Evolutionary conservation across 2,888 invertebrate genomes (phyloP).

Genomic region (Frankliniella intonsa): DNA sequence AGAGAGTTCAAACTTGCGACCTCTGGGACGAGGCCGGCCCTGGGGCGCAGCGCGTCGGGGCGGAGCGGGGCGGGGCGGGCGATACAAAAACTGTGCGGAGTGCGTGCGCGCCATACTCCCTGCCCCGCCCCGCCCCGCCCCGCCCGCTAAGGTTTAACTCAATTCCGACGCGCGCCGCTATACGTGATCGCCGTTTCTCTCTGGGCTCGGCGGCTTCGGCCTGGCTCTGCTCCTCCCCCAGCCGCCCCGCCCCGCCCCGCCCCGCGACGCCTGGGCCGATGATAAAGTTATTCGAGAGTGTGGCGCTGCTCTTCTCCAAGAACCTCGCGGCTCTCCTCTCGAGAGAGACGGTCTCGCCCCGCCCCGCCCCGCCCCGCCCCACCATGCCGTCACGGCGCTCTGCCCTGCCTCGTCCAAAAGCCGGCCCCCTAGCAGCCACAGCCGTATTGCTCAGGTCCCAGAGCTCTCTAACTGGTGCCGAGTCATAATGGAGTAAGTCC

Average conservation of each 20-base stretch:
- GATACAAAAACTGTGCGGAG: neutral
- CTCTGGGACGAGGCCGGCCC: neutral
- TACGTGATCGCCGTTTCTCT: constrained; percentile 22
- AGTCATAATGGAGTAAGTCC: too few species aligned
- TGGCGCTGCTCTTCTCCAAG: too few species aligned
- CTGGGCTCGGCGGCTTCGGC: neutral
- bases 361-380: too few species aligned
- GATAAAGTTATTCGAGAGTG: neutral
- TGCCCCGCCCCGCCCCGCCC: too few species aligned
- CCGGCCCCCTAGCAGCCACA: too few species aligned
- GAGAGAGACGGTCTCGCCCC: too few species aligned
- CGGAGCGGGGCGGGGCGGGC: neutral
- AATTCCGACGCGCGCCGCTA: neutral
- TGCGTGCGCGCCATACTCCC: neutral
- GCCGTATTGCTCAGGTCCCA: too few species aligned
- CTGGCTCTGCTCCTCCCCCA: neutral
- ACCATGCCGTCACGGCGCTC: too few species aligned
- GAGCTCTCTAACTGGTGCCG: too few species aligned
- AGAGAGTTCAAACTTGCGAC: neutral
- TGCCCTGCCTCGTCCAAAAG: too few species aligned
- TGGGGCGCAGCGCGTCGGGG: too few species aligned
- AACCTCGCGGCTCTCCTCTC: too few species aligned
- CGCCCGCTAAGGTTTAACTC: constrained; percentile 19
- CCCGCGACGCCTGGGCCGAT: neutral
- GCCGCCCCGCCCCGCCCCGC: neutral